Evolutionary conservation across 2,797 vertebrate genomes (phyloP).

Genomic region (Dermochelys coriacea): DNA sequence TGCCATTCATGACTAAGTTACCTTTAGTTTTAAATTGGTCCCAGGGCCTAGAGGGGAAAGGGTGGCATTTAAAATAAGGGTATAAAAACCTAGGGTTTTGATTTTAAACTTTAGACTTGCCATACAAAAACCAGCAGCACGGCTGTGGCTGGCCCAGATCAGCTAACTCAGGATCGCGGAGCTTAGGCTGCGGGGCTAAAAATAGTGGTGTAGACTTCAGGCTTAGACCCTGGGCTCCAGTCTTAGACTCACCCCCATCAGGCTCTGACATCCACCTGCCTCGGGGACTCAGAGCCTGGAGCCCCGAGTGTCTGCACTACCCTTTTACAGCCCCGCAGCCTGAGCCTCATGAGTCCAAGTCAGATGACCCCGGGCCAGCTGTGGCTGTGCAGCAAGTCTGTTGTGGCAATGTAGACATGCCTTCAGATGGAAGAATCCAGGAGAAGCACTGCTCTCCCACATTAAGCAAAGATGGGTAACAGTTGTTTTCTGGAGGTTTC

Average conservation of each 20-base stretch:
- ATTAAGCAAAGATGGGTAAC: neutral
- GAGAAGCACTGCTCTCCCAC: neutral
- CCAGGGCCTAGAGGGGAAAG: neutral
- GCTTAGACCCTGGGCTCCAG: neutral
- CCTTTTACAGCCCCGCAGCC: too few species aligned
- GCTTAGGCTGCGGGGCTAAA: neutral
- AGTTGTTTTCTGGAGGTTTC: neutral
- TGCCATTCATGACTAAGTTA: conserved; percentile 52
- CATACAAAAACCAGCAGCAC: neutral
- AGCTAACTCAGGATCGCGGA: neutral
- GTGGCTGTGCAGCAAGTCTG: too few species aligned
- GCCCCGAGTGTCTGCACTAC: neutral
- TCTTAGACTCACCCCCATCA: neutral
- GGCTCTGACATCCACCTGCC: too few species aligned
- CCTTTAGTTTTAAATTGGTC: conserved; percentile 27
- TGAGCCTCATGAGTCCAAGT: too few species aligned
- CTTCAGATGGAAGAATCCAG: too few species aligned
- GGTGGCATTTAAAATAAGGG: neutral
- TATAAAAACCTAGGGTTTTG: neutral
- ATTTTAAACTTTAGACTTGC: neutral
- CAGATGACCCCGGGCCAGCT: too few species aligned
- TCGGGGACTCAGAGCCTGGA: too few species aligned
- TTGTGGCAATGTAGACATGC: too few species aligned
- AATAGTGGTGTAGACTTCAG: neutral
- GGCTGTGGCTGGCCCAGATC: neutral